These are phyloP conservation scores for Pelodytes ibericus DNA, from an alignment of 2,797 vertebrate species.

Conservation along the genomic window DNA sequence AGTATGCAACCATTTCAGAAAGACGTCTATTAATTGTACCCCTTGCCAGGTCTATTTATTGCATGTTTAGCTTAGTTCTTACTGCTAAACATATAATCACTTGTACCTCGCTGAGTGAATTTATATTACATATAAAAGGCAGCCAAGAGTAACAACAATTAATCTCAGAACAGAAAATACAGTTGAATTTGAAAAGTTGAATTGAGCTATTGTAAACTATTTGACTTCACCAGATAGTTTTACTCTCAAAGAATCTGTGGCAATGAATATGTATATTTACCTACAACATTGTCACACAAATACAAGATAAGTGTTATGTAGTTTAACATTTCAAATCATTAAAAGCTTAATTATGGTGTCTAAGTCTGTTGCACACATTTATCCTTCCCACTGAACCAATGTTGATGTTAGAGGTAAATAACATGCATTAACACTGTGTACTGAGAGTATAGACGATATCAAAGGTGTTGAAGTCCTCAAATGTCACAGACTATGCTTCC, in stretches of 20 bases:
- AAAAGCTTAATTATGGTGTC: background rate
- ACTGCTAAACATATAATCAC: background rate
- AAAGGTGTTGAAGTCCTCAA: too few relatives aligned
- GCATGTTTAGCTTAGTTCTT: background rate
- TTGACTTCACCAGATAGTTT: constrained; percentile 6
- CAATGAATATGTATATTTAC: background rate
- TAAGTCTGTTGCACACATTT: background rate
- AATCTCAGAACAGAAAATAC: background rate
- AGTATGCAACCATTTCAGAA: background rate
- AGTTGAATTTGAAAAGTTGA: background rate
- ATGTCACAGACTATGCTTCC: too few relatives aligned
- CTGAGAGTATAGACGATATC: too few relatives aligned
- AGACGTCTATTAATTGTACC: background rate
- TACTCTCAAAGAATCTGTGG: background rate
- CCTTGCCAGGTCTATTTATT: background rate
- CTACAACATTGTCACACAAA: background rate
- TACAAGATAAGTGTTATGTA: background rate
- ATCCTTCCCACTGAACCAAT: too few relatives aligned
- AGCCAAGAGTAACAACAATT: constrained; percentile 14
- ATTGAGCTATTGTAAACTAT: constrained; percentile 3
- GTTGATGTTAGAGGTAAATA: too few relatives aligned
- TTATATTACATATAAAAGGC: constrained; percentile 1
- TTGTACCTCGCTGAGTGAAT: background rate
- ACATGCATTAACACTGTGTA: too few relatives aligned
- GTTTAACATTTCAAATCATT: background rate